These are phyloP conservation scores for Scolopax bukidnonensis DNA, from an alignment of 2,797 vertebrate genomes.

Conservation along the genomic window DNA sequence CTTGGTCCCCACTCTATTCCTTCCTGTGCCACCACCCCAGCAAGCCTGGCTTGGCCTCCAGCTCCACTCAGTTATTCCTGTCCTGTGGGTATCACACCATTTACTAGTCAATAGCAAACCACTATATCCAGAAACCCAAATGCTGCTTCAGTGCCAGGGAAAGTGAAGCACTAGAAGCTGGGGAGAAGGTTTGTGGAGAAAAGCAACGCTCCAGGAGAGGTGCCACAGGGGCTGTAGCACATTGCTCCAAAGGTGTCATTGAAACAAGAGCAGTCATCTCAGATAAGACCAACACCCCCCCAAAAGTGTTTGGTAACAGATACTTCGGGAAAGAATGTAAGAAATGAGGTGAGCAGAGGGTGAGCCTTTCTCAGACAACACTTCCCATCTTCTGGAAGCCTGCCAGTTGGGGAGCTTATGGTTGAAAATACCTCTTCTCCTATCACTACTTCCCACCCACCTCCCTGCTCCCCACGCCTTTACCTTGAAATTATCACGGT, in stretches of 20 bases:
- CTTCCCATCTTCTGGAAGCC: constrained; percentile 36
- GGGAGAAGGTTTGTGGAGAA: not conserved
- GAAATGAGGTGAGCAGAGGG: constrained; percentile 7
- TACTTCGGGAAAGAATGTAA: constrained; percentile 25
- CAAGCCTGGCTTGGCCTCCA: not conserved
- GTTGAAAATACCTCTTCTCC: constrained; percentile 5
- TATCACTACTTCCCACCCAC: not conserved
- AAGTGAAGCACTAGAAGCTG: not conserved
- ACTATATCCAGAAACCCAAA: not conserved
- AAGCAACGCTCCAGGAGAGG: not conserved
- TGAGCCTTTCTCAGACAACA: constrained; percentile 11
- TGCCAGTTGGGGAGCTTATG: not conserved
- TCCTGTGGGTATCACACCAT: not conserved
- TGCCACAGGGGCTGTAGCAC: accelerated
- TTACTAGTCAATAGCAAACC: not conserved
- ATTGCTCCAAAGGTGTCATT: not conserved
- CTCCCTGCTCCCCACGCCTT: not conserved
- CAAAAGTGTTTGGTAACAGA: not conserved
- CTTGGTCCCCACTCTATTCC: no score
- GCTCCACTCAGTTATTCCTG: not conserved
- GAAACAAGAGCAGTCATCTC: not conserved
- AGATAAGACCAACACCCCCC: constrained; percentile 11
- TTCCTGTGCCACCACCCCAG: not conserved
- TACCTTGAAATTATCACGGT: not conserved
- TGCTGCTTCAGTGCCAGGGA: not conserved